These are phyloP conservation scores for Apogon hyalosoma DNA, from an alignment of 2,797 vertebrate species.

Conservation along the genomic window DNA sequence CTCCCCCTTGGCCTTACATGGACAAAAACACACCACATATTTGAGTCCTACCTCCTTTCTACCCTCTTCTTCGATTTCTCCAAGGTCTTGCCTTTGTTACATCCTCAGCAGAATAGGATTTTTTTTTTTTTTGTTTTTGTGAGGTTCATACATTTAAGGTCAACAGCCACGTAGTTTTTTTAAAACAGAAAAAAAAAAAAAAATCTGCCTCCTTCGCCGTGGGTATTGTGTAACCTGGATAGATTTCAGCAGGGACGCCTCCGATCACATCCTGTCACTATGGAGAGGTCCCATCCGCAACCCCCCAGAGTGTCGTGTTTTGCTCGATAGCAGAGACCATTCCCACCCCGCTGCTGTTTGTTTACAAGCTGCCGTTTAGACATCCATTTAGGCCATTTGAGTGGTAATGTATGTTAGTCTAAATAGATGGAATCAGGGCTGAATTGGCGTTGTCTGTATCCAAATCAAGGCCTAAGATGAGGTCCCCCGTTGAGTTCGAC, in stretches of 20 bases:
- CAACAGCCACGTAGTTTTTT: constrained; percentile 42
- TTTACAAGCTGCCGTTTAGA: constrained; percentile 80
- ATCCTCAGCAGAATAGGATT: constrained; percentile 58
- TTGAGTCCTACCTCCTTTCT: constrained; percentile 15
- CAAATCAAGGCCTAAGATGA: constrained; percentile 62
- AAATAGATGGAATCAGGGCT: constrained; percentile 73
- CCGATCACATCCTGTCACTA: constrained; percentile 81
- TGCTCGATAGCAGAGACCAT: constrained; percentile 73
- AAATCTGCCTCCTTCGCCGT: constrained; percentile 49
- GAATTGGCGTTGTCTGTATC: constrained; percentile 64
- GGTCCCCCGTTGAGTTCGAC: constrained; percentile 44
- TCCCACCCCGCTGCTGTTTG: constrained; percentile 83
- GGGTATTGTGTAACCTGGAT: constrained; percentile 77
- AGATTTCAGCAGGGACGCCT: constrained; percentile 80
- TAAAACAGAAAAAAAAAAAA: neutral
- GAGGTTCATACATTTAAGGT: constrained; percentile 60
- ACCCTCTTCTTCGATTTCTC: constrained; percentile 59
- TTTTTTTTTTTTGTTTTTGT: constrained; percentile 40
- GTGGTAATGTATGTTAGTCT: constrained; percentile 76
- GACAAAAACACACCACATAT: constrained; percentile 52
- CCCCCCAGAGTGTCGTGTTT: constrained; percentile 77
- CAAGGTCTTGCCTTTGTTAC: constrained; percentile 69
- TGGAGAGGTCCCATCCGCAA: constrained; percentile 77
- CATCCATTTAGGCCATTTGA: constrained; percentile 80
- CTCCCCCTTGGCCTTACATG: constrained; percentile 61